A percentile compares a stretch with the other conserved stretches of the same genome.
Conservation (phyloP, 2,113 vertebrate species). For the Herpailurus yagouaroundi region DNA sequence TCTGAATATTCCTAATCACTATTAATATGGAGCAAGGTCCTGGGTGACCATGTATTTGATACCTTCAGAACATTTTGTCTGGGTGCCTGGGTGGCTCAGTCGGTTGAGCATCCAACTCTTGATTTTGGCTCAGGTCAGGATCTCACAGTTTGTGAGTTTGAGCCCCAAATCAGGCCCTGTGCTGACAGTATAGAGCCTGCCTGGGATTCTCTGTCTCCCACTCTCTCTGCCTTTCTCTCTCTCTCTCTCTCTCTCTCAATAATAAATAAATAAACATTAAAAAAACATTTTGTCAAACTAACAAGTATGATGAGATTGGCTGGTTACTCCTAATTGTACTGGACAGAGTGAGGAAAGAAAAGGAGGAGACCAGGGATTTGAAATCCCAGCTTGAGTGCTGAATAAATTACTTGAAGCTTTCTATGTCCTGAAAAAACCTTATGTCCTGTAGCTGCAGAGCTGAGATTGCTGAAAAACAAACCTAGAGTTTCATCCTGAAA, state of each 20-base stretch:
- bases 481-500: not conserved
- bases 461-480: not conserved
- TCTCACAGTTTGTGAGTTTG: too few relatives aligned
- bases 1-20: not conserved
- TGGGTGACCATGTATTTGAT: not conserved
- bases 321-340: not conserved
- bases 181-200: too few relatives aligned
- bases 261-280: too few relatives aligned
- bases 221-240: too few relatives aligned
- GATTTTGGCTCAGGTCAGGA: too few relatives aligned
- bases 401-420: not conserved
- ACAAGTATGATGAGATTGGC: not conserved
- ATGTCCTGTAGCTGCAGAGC: not conserved
- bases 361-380: not conserved
- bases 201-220: too few relatives aligned
- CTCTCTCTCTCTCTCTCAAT: too few relatives aligned
- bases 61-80: not conserved
- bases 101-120: too few relatives aligned
- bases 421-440: not conserved
- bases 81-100: too few relatives aligned
- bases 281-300: not conserved
- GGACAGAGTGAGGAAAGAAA: not conserved
- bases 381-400: not conserved
- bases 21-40: not conserved
- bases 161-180: too few relatives aligned